Conservation (phyloP, 2,888 invertebrate species). For the Brenthis daphne region DNA sequence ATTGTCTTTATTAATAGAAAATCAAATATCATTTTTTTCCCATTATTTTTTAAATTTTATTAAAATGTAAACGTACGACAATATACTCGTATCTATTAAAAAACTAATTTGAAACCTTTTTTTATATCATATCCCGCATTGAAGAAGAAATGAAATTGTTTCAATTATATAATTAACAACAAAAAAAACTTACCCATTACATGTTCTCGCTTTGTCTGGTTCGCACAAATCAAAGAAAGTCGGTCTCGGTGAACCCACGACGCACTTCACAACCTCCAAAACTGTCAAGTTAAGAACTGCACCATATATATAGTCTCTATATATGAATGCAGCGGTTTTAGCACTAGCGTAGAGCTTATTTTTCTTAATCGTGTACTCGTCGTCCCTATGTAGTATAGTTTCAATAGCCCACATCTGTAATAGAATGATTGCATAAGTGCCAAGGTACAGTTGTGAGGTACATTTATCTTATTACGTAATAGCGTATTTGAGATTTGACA, state of each 20-base stretch:
- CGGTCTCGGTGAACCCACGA: constrained; percentile 88
- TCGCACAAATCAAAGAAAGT: constrained; percentile 89
- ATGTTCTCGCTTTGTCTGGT: constrained; percentile 85
- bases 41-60: no score
- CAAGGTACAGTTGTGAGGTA: constrained; percentile 3
- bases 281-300: constrained; percentile 83
- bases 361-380: constrained; percentile 72
- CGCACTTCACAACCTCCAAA: constrained; percentile 84
- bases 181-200: constrained; percentile 72
- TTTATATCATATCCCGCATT: background rate
- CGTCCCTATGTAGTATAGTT: constrained; percentile 62
- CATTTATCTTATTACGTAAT: constrained; percentile 23
- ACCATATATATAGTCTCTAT: constrained; percentile 85
- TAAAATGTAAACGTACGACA: no score
- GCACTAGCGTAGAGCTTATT: constrained; percentile 62
- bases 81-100: no score
- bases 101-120: background rate
- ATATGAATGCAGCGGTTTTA: constrained; percentile 74
- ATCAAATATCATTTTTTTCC: no score
- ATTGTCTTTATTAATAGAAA: no score
- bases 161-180: background rate
- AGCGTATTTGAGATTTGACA: background rate
- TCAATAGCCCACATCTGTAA: constrained; percentile 76
- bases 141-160: background rate
- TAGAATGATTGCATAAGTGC: constrained; percentile 31